These are phyloP conservation scores for Incurvaria masculella DNA, from an alignment of 2,888 invertebrate species.

Conservation along the genomic window DNA sequence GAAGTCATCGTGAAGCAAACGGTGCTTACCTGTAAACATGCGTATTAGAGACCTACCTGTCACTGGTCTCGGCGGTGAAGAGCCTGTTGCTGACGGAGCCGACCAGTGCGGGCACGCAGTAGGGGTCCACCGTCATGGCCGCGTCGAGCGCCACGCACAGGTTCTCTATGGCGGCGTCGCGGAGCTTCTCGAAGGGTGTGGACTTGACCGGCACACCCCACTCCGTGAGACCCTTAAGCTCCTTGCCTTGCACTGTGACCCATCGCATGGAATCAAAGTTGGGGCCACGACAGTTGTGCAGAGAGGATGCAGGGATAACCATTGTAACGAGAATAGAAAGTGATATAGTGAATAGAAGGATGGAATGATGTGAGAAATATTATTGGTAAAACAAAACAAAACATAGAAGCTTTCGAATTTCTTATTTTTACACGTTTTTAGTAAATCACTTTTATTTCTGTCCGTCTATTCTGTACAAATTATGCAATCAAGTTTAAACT, in stretches of 20 bases:
- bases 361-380: too few species aligned
- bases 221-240: constrained; percentile 55
- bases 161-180: constrained; percentile 95
- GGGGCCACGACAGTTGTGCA: too few species aligned
- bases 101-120: constrained; percentile 93
- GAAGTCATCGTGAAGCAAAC: constrained; percentile 1
- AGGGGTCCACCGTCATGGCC: constrained; percentile 83
- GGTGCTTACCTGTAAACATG: constrained; percentile 10
- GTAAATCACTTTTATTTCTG: too few species aligned
- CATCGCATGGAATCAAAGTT: too few species aligned
- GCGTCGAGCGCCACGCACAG: constrained; percentile 91
- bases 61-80: constrained; percentile 89
- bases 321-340: too few species aligned
- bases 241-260: constrained; percentile 60
- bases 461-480: too few species aligned
- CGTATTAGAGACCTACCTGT: constrained; percentile 65
- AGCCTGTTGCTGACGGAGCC: constrained; percentile 94
- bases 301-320: too few species aligned
- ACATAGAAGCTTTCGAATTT: too few species aligned
- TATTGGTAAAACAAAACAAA: too few species aligned
- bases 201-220: constrained; percentile 47
- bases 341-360: too few species aligned
- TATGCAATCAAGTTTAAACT: too few species aligned
- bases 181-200: constrained; percentile 82
- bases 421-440: too few species aligned